Base-by-base conservation (phyloP, 2,888 invertebrate species). In the Spilarctia lutea region DNA sequence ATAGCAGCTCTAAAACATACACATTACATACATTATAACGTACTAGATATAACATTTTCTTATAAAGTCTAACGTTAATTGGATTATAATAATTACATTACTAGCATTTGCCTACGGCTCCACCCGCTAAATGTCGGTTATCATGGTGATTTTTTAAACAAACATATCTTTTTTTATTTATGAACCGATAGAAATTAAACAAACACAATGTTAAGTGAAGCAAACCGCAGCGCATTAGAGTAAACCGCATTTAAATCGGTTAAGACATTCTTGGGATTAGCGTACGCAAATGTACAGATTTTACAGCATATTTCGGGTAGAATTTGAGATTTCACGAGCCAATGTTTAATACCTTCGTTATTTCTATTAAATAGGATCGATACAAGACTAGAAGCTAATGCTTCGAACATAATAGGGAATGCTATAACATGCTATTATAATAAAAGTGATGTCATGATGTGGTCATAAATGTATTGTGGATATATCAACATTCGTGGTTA, bases 1-100 rank as follows among this genome's bases (percentile, higher is more conserved):
- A 99, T 98, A 27, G 99, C 99, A 87, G 99, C 99, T 85, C 99
- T 99, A 92, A 74, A 96, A 92, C 84, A 75, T 42, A 52, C 35
- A 30, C 30, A 68, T 4, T 45, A 68, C 13, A 16, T 63, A 6
- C 8, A 13, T 60, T 63, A 30, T 63, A 6, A 63, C 2, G 18
- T 63, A 1, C 27, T 27, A 27, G 11, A 3, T 13, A 13, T 27
- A 2, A 63, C 3, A 27, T n/a, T n/a, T n/a, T n/a, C 16, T 16
- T 60, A 16, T 27, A 27, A 60, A 60, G 4, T 60, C 11, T n/a
- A 13, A 8, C 30, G 0, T 52, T 20, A 48, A 48, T 20, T 20
- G 18, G 18, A 48, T 20, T 48, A 48, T 20, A 48, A 48, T 20
- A 0, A 20, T 35, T 35, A 35, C 35, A 35, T 35, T 35, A 35